A percentile compares a stretch with the other conserved stretches of the same genome.
Evolutionary conservation across 2,113 vertebrate genomes (phyloP).

Genomic region (Cebus imitator): DNA sequence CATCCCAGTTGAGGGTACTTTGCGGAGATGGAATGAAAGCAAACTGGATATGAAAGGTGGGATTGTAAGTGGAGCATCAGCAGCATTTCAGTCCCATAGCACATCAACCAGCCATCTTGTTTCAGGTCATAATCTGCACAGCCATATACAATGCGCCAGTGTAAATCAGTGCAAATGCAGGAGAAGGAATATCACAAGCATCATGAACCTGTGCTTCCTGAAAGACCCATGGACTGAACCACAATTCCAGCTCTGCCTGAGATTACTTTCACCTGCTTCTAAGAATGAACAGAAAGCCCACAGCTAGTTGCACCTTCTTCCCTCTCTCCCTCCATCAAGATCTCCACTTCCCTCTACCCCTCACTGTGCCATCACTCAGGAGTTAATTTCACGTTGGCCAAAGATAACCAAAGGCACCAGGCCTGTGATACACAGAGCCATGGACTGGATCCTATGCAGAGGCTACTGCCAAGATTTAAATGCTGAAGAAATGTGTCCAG

Average conservation of each 20-base stretch:
- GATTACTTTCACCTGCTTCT: not conserved
- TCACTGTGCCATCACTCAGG: not conserved
- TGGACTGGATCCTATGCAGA: not conserved
- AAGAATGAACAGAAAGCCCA: not conserved
- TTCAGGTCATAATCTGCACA: not conserved
- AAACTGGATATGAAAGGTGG: not conserved
- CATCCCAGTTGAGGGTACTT: not conserved
- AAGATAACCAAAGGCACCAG: not conserved
- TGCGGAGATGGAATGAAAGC: not conserved
- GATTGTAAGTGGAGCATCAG: not conserved
- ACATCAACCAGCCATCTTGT: not conserved
- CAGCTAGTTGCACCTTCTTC: not conserved
- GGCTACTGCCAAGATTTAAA: not conserved
- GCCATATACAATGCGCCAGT: too few relatives aligned
- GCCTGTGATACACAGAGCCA: not conserved
- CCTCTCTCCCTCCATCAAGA: not conserved
- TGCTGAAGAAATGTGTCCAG: not conserved
- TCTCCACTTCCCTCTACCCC: not conserved
- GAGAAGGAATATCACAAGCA: not conserved
- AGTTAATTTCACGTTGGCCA: not conserved
- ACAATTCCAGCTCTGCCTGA: not conserved
- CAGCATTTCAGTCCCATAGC: not conserved
- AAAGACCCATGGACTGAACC: not conserved
- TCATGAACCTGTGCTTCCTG: not conserved
- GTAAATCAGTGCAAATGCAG: not conserved